phyloP scores from a whole-genome alignment of 2,797 vertebrate genomes.

The Mastacembelus armatus region DNA sequence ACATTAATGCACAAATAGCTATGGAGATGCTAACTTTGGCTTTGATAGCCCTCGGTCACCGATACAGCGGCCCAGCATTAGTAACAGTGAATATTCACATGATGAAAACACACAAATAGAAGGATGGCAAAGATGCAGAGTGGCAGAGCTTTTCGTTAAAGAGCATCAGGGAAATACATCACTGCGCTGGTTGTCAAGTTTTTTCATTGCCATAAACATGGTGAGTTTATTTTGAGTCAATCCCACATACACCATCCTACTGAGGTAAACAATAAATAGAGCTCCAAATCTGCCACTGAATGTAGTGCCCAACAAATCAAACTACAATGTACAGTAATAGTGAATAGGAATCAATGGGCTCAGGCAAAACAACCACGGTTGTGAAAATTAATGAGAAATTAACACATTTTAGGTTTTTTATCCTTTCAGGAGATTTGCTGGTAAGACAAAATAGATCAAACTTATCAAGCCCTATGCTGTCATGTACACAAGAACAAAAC shows the following conservation, averaged over 20 bases:
- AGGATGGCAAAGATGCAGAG: neutral
- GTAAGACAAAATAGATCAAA: no score
- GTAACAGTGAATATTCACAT: neutral
- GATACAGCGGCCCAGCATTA: neutral
- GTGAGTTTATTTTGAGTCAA: neutral
- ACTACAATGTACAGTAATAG: no score
- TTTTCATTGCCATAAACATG: neutral
- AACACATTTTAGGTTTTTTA: no score
- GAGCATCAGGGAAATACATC: neutral
- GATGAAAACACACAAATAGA: neutral
- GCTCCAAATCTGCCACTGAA: neutral
- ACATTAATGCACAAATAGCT: neutral
- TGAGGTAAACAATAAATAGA: neutral
- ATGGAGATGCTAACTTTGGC: neutral
- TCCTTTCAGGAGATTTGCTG: no score
- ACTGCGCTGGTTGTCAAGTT: neutral
- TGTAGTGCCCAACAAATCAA: neutral
- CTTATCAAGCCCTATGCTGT: no score
- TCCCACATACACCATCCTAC: neutral
- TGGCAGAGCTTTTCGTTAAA: no score
- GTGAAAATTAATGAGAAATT: no score
- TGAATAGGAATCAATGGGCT: no score
- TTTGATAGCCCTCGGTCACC: slow-evolving; percentile 4
- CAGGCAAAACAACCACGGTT: no score
- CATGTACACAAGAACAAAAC: slow-evolving; percentile 1